Conservation (phyloP, 2,113 vertebrate species). For the Larimichthys crocea region DNA sequence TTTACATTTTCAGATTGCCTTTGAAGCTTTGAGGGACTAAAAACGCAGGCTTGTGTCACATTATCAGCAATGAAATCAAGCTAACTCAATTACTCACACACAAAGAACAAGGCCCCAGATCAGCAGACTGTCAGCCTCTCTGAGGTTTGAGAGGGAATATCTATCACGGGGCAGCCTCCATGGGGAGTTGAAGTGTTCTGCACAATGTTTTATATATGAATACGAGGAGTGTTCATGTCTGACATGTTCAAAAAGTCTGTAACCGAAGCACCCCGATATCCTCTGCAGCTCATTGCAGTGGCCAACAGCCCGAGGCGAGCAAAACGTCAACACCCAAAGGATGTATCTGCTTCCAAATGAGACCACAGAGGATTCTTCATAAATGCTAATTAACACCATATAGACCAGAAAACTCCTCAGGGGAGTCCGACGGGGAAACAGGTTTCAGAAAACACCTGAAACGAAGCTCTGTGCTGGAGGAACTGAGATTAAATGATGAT, state of each 20-base stretch:
- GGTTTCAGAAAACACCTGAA: background rate
- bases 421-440: background rate
- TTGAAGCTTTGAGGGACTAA: background rate
- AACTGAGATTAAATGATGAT: background rate
- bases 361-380: slow-evolving; percentile 28
- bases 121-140: background rate
- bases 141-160: background rate
- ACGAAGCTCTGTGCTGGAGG: too few species aligned
- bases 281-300: background rate
- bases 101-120: background rate
- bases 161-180: too few species aligned
- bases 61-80: slow-evolving; percentile 10
- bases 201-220: too few species aligned
- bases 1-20: background rate
- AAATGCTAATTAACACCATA: slow-evolving; percentile 16
- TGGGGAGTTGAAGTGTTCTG: too few species aligned
- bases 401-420: background rate
- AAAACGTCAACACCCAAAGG: background rate
- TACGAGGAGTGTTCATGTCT: background rate
- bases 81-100: background rate
- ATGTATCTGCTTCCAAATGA: slow-evolving; percentile 31
- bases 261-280: background rate
- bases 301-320: background rate
- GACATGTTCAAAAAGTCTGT: background rate
- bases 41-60: slow-evolving; percentile 8